Conservation (phyloP, 2,797 vertebrate species). For the Uromys caudimaculatus region DNA sequence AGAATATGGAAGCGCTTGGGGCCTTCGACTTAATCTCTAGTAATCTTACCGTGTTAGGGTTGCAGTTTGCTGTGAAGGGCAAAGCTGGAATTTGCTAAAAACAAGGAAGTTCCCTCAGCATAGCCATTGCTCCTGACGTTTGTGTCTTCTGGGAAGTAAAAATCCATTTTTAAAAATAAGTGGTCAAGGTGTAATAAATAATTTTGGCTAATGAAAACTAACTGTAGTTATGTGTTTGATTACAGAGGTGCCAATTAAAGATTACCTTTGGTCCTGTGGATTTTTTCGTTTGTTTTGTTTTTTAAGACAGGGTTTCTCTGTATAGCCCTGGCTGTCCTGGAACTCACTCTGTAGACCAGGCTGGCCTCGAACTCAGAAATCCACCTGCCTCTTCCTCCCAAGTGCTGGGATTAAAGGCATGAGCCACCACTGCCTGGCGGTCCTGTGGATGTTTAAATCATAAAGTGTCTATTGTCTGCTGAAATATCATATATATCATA, state of each 20-base stretch:
- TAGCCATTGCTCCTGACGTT: not conserved
- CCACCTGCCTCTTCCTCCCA: too few relatives aligned
- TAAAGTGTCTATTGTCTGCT: not conserved
- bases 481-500: not conserved
- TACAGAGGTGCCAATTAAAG: not conserved
- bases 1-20: not conserved
- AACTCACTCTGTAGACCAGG: too few relatives aligned
- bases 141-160: slow-evolving; percentile 33
- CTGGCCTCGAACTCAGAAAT: too few relatives aligned
- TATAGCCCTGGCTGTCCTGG: too few relatives aligned
- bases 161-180: not conserved
- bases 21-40: slow-evolving; percentile 13
- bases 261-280: not conserved
- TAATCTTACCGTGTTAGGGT: not conserved
- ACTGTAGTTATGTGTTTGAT: not conserved
- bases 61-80: not conserved
- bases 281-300: too few relatives aligned
- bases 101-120: not conserved
- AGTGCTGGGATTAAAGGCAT: too few relatives aligned
- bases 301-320: too few relatives aligned
- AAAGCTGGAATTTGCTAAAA: not conserved
- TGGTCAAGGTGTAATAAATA: not conserved
- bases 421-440: too few relatives aligned
- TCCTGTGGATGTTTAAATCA: not conserved
- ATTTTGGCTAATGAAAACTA: slow-evolving; percentile 55